These are phyloP conservation scores for Brachypteracias leptosomus DNA, from an alignment of 2,113 vertebrate genomes.

Conservation along the genomic window DNA sequence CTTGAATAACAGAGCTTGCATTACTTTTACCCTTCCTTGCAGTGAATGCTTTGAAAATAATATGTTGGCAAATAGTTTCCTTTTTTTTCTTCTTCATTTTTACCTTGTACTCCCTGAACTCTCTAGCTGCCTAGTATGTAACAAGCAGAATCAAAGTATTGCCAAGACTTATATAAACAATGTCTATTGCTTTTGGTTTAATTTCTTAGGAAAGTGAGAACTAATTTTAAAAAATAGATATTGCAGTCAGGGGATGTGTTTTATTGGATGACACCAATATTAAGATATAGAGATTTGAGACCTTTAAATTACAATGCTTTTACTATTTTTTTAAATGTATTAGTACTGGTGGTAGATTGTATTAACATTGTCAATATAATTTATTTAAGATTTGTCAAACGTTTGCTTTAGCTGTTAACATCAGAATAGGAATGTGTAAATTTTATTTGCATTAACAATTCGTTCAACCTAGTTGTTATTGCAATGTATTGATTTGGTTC, in stretches of 20 bases:
- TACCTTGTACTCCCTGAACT: background rate
- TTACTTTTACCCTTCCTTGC: background rate
- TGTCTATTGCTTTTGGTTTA: conserved; percentile 22
- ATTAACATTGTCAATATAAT: background rate
- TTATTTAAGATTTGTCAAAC: background rate
- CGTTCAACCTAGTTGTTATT: background rate
- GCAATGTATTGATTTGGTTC: conserved; percentile 21
- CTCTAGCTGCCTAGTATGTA: background rate
- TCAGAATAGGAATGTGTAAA: background rate
- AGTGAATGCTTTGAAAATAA: conserved; percentile 23
- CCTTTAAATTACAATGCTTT: background rate
- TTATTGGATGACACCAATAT: background rate
- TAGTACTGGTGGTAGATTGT: background rate
- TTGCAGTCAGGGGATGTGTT: background rate
- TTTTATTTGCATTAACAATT: conserved; percentile 12
- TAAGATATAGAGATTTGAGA: background rate
- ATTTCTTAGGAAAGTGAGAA: conserved; percentile 34
- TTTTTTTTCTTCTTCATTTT: background rate
- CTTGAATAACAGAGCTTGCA: background rate
- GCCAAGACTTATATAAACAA: conserved; percentile 5
- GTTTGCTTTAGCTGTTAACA: conserved; percentile 29
- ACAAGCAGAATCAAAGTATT: background rate
- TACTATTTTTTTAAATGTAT: background rate
- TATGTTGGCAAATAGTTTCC: background rate
- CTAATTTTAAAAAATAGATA: conserved; percentile 15